Evolutionary conservation across 2,888 invertebrate genomes (phyloP).

Genomic region (Clitarchus hookeri): DNA sequence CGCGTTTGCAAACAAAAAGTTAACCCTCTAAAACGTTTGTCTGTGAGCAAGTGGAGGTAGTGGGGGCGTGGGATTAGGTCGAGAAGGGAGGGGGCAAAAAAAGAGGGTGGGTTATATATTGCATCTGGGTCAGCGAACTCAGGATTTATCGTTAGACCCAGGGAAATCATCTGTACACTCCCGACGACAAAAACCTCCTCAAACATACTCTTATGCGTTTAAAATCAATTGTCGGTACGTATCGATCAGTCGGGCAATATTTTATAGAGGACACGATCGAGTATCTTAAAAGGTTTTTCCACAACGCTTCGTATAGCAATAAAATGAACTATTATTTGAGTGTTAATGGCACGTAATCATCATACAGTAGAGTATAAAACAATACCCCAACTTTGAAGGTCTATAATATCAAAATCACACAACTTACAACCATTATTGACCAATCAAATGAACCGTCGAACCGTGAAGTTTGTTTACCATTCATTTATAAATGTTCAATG

Average conservation of each 20-base stretch:
- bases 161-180: not conserved
- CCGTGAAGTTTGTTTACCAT: no score
- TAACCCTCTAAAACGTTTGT: not conserved
- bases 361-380: no score
- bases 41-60: not conserved
- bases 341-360: no score
- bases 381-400: no score
- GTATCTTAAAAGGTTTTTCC: no score
- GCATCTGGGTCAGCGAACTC: not conserved
- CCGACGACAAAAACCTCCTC: not conserved
- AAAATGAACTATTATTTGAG: no score
- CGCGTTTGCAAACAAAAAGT: not conserved
- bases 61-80: not conserved
- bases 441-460: no score
- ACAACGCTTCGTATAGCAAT: no score
- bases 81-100: not conserved
- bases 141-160: not conserved
- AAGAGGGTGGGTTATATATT: not conserved
- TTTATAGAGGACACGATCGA: no score
- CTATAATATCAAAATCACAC: no score
- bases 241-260: not conserved
- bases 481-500: no score
- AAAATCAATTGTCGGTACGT: not conserved
- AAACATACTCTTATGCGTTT: not conserved
- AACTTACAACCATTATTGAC: no score